A percentile compares a stretch with the other conserved stretches of the same genome.
Conservation (phyloP, 2,888 invertebrate genomes). For the Zaprionus bogoriensis region DNA sequence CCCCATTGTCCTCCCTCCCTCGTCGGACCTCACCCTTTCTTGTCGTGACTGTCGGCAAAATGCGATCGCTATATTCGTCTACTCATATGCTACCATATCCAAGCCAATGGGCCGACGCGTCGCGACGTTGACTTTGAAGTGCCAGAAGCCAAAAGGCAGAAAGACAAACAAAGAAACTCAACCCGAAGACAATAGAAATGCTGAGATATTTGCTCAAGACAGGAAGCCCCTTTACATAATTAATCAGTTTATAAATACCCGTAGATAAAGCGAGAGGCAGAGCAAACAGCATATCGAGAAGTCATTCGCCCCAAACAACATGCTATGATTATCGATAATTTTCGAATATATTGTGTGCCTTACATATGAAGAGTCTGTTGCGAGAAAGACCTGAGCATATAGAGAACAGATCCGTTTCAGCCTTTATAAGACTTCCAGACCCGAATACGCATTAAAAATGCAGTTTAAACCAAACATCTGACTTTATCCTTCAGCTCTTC, state of each 20-base stretch:
- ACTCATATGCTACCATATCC: slow-evolving; percentile 16
- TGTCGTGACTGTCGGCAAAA: slow-evolving; percentile 62
- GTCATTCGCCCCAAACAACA: slow-evolving; percentile 25
- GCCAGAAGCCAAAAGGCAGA: slow-evolving; percentile 38
- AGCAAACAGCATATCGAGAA: slow-evolving; percentile 16
- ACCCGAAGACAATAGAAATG: slow-evolving; percentile 50
- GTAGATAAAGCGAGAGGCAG: neutral
- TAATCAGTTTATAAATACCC: slow-evolving; percentile 71
- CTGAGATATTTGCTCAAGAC: slow-evolving; percentile 71
- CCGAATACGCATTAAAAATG: too few species aligned
- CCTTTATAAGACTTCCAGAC: too few species aligned
- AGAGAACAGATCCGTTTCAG: too few species aligned
- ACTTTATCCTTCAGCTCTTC: too few species aligned
- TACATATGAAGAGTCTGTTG: too few species aligned
- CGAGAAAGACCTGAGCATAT: too few species aligned
- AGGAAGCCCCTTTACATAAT: slow-evolving; percentile 74
- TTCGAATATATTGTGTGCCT: neutral
- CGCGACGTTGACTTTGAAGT: slow-evolving; percentile 54
- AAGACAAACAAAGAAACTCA: slow-evolving; percentile 36
- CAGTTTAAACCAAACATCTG: too few species aligned
- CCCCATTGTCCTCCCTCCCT: slow-evolving; percentile 49
- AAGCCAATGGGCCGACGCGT: slow-evolving; percentile 24
- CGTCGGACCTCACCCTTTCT: neutral
- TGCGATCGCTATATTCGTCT: slow-evolving; percentile 28
- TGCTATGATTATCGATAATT: neutral